Evolutionary conservation across 2,888 invertebrate genomes (phyloP), one percentile per base, ranked within the genome.

Genomic region (Toxonevra muliebris): DNA sequence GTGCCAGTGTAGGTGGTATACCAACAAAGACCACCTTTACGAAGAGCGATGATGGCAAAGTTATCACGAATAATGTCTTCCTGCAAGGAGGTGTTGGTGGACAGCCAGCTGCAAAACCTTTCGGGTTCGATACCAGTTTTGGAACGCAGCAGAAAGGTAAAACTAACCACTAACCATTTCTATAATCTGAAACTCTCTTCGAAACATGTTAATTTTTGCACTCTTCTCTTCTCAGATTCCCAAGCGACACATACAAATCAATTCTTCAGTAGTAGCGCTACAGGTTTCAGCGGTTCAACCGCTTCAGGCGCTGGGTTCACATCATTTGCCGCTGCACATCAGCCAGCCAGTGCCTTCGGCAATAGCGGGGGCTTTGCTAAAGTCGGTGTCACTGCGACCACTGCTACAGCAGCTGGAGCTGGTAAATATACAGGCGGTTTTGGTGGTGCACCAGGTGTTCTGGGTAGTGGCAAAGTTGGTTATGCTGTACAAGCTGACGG

Each of bases 41-140:
- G 60, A 83, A 83, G 71, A 84, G 82, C 71, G 80, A 80, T 57
- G 83, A 82, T 43, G 84, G 84, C 67, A 83, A 84, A 72, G 83
- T 84, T 48, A 81, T 83, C 42, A 82, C 79, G 15, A 83, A 74
- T 15, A 76, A 73, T 62, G 65, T 74, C 12, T 75, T 75, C 59
- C 45, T 70, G 41, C 70, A 57, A 54, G 68, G 66, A 40, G 64
- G 71, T 43, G 48, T 57, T 30, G 61, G 19, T 41, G 67, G 50
- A n/a, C n/a, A 62, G 11, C 40, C 61, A 9, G 73, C 79, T 7
- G 77, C 81, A 60, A 87, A 85, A 73, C 69, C 73, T 12, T 71
- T 71, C 43, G 74, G 71, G 17, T 54, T 68, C n/a, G 48, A 58
- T 19, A 60, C 45, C n/a, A 58, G 20, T 60, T 58, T 67, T 15